Base-by-base conservation (phyloP, 2,797 vertebrate species). In the Macropus fuliginosus region DNA sequence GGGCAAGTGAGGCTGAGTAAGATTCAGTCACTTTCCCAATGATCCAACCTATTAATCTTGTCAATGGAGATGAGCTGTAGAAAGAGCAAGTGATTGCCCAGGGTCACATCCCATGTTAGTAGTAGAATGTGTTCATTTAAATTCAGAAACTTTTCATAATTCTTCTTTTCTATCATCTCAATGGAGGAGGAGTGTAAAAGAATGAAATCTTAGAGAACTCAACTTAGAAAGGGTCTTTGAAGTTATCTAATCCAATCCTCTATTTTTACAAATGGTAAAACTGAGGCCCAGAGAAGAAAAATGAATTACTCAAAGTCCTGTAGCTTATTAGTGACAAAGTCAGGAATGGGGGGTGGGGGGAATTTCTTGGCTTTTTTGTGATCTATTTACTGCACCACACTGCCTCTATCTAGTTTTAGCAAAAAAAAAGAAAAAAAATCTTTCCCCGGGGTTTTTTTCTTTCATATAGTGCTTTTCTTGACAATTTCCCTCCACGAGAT, bases 381-480 rank as follows among this genome's bases (percentile, higher is more conserved):
- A 11, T 81, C 18, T 81, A 81, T 81, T 81, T 40, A 46, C 12
- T 81, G 57, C 13, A 21, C 28, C n/a, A 55, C 29, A 27, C 50
- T 59, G 21, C 28, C 56, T 92, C 56, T 40, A 46, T 8, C 21
- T 55, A 92, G 24, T 52, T 93, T 18, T 46, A 81, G 6, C 74
- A 55, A 94, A 29, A 21, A 54, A 90, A 0, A 21, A 54, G 1
- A 90, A 0, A 0, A 21, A 54, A 52, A 90, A 0, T 54, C 54
- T 92, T 91, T 55, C 50, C 34, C 12, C 16, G 52, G 55, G 93
- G 62, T 27, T 31, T 5, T 1, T 87, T 90, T 91, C 54, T 28
- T 14, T 8, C 59, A 29, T n/a, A 74, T 40, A 74, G 6, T n/a
- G 34, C 21, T 92, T 59, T 74, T 74, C 18, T 74, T 59, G 40